Conservation (phyloP, 2,113 vertebrate species). For the Halcyon malimbica region DNA sequence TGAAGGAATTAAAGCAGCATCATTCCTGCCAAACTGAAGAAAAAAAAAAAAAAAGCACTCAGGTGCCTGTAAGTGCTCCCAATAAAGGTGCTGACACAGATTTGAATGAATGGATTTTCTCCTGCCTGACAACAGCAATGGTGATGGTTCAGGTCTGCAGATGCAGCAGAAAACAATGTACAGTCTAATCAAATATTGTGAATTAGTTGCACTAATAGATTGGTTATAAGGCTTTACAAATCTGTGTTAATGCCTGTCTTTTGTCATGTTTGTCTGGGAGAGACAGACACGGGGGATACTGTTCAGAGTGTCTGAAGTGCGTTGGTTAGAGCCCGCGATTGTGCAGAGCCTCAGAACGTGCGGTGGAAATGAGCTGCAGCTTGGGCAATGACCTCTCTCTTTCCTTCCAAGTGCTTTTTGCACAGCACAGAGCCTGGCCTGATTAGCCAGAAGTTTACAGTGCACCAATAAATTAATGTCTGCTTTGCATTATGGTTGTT, state of each 20-base stretch:
- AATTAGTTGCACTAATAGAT: background rate
- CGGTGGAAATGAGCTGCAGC: background rate
- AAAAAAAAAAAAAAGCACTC: background rate
- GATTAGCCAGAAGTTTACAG: background rate
- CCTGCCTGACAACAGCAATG: fast-evolving
- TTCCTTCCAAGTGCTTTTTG: background rate
- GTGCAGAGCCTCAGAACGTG: background rate
- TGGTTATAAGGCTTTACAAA: background rate
- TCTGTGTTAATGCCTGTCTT: background rate
- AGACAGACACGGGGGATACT: background rate
- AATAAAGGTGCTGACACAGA: fast-evolving
- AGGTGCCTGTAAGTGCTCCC: background rate
- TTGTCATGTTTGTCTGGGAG: background rate
- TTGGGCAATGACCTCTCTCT: background rate
- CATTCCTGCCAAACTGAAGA: background rate
- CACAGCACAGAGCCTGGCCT: background rate
- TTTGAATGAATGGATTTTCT: background rate
- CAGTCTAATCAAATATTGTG: background rate
- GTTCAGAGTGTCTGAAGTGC: background rate
- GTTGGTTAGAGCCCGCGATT: fast-evolving
- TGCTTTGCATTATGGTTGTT: background rate
- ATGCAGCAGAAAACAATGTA: background rate
- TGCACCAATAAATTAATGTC: background rate
- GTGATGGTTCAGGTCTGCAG: background rate
- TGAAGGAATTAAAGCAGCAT: background rate